Percentiles rank a stretch among this genome's conserved stretches.
Conservation (phyloP, 2,888 invertebrate species). For the Tetragonisca angustula region DNA sequence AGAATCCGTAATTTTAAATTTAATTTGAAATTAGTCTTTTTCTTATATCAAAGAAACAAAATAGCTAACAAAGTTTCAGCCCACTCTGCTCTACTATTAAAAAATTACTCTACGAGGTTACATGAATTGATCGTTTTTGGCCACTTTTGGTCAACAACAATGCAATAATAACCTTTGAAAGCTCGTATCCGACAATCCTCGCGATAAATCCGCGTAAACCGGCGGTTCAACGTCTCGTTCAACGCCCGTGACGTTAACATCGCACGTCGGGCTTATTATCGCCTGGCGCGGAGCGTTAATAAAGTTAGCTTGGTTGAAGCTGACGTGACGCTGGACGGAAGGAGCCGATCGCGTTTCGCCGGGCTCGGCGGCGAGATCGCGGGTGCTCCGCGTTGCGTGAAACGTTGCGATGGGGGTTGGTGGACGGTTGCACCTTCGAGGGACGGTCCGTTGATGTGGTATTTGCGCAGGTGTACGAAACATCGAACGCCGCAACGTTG, state of each 20-base stretch:
- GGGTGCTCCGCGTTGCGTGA: slow-evolving; percentile 20
- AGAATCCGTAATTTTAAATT: no score
- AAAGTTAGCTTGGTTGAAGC: slow-evolving; percentile 11
- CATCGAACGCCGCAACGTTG: slow-evolving; percentile 40
- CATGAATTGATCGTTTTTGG: no score
- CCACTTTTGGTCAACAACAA: no score
- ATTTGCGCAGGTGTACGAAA: slow-evolving; percentile 59
- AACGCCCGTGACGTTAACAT: not conserved
- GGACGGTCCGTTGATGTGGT: slow-evolving; percentile 26
- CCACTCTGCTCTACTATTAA: no score
- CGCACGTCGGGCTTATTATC: slow-evolving; percentile 7
- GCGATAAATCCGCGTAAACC: not conserved
- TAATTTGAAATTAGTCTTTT: no score
- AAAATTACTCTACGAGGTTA: no score
- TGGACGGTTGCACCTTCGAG: slow-evolving; percentile 10
- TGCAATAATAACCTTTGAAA: no score
- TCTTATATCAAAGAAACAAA: no score
- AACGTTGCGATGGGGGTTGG: not conserved
- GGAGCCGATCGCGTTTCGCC: slow-evolving; percentile 17
- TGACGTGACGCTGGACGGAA: slow-evolving; percentile 36
- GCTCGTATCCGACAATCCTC: not conserved
- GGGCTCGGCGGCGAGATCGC: not conserved
- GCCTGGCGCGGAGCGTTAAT: slow-evolving; percentile 5
- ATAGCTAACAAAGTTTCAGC: no score
- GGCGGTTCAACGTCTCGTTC: not conserved